A percentile compares a stretch with the other conserved stretches of the same genome.
Evolutionary conservation across 2,113 vertebrate species (phyloP).

Genomic region (Ammodytes dubius): DNA sequence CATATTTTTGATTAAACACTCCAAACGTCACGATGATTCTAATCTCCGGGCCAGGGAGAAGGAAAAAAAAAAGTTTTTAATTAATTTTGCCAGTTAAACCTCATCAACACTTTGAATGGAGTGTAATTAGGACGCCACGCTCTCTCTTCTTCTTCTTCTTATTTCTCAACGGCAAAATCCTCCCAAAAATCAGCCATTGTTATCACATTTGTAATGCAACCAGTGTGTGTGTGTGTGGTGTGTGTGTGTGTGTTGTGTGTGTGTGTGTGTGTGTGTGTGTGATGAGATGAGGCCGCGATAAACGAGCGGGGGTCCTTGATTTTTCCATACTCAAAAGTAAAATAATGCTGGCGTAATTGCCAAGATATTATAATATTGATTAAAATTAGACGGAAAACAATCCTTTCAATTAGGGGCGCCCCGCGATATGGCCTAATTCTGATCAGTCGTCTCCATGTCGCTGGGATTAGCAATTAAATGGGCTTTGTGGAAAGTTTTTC

Average conservation of each 20-base stretch:
- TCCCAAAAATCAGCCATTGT: constrained; percentile 84
- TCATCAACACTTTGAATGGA: constrained; percentile 87
- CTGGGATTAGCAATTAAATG: constrained; percentile 79
- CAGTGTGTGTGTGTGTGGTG: constrained; percentile 48
- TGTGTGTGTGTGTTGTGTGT: too few relatives aligned
- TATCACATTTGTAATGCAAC: constrained; percentile 85
- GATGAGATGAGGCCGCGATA: constrained; percentile 80
- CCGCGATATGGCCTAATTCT: constrained; percentile 74
- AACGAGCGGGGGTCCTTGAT: constrained; percentile 76
- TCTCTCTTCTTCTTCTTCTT: constrained; percentile 55
- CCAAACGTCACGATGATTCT: constrained; percentile 85
- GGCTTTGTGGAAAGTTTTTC: constrained; percentile 67
- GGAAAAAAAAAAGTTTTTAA: constrained; percentile 82
- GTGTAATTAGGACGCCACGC: constrained; percentile 84
- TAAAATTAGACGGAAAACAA: constrained; percentile 83
- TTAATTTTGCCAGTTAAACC: constrained; percentile 88
- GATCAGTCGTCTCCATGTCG: constrained; percentile 74
- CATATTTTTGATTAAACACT: constrained; percentile 87
- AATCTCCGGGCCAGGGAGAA: constrained; percentile 81
- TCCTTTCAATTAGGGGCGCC: constrained; percentile 78
- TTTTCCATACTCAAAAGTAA: constrained; percentile 75
- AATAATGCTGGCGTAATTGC: constrained; percentile 86
- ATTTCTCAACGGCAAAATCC: constrained; percentile 79
- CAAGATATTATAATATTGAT: constrained; percentile 88
- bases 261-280: too few relatives aligned